Conservation (phyloP, 2,888 invertebrate species). For the Gymnosoma rotundatum region DNA sequence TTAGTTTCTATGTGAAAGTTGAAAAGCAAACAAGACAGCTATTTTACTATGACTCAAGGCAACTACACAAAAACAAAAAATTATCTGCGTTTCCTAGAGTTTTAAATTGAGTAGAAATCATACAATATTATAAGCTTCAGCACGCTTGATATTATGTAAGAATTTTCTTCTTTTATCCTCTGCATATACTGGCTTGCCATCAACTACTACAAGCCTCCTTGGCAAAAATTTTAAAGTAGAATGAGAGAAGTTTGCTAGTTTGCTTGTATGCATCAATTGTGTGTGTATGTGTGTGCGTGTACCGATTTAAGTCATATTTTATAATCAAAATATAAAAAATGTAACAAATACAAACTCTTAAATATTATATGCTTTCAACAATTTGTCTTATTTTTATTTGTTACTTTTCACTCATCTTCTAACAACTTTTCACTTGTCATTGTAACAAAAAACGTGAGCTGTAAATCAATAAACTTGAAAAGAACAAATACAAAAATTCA, state of each 20-base stretch:
- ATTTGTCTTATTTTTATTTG: constrained; percentile 58
- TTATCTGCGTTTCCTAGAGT: background rate
- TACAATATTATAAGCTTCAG: constrained; percentile 54
- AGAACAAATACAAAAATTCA: background rate
- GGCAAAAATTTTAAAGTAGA: too few relatives aligned
- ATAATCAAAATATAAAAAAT: background rate
- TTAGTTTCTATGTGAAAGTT: background rate
- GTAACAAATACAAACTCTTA: constrained; percentile 17
- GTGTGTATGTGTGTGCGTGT: constrained; percentile 29
- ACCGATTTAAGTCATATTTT: constrained; percentile 54
- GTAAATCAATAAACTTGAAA: constrained; percentile 41
- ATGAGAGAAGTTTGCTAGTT: background rate
- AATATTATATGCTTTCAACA: constrained; percentile 42
- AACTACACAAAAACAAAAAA: background rate
- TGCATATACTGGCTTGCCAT: too few relatives aligned
- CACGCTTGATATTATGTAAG: constrained; percentile 48
- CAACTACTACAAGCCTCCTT: too few relatives aligned
- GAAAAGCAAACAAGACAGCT: too few relatives aligned
- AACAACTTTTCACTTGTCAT: constrained; percentile 70
- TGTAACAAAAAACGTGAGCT: constrained; percentile 63
- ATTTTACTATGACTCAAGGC: too few relatives aligned
- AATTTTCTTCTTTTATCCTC: background rate
- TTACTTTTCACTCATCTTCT: constrained; percentile 64
- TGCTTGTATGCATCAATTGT: constrained; percentile 11
- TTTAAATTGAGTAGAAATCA: constrained; percentile 62